Evolutionary conservation across 2,888 invertebrate genomes (phyloP).

Genomic region (Malthinus seriepunctatus): DNA sequence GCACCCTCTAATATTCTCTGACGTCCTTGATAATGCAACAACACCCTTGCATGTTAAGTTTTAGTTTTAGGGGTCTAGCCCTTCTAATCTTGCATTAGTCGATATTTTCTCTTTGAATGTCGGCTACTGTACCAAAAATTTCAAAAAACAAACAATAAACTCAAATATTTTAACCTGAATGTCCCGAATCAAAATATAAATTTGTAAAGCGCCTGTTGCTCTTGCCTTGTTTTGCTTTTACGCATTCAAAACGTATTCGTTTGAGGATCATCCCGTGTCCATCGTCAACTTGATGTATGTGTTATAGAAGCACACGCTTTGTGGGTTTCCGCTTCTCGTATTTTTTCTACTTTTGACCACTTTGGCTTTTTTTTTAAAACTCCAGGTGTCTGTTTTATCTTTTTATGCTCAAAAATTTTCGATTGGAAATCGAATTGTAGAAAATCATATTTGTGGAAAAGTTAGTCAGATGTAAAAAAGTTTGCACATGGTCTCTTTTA

Average conservation of each 20-base stretch:
- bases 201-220: constrained; percentile 3
- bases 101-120: constrained; percentile 23
- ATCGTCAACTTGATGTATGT: constrained; percentile 15
- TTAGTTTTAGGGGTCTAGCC: constrained; percentile 28
- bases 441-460: constrained; percentile 20
- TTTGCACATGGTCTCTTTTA: constrained; percentile 1
- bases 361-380: constrained; percentile 8
- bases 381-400: constrained; percentile 12
- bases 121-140: constrained; percentile 12
- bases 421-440: constrained; percentile 7
- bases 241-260: not conserved
- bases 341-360: constrained; percentile 6
- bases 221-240: constrained; percentile 7
- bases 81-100: constrained; percentile 11
- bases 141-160: not conserved
- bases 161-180: not conserved
- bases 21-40: constrained; percentile 55
- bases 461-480: constrained; percentile 14
- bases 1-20: constrained; percentile 56
- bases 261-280: constrained; percentile 5
- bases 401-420: constrained; percentile 2
- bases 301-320: constrained; percentile 23
- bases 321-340: constrained; percentile 20
- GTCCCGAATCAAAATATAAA: not conserved
- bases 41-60: constrained; percentile 46